Conservation (phyloP, 2,888 invertebrate species). For the Hypolimnas misippus region DNA sequence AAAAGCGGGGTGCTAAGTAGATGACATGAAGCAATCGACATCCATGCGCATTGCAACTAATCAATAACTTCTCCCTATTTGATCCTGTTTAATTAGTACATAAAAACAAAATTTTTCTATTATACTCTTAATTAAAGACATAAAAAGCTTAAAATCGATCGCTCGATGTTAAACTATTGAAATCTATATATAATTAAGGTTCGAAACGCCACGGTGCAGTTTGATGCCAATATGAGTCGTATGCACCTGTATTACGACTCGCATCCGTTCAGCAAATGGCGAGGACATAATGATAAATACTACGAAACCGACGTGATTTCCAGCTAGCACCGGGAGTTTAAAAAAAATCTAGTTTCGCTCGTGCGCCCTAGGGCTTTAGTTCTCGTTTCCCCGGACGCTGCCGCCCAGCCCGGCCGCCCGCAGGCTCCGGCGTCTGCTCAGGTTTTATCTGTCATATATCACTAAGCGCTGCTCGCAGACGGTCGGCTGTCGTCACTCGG, state of each 20-base stretch:
- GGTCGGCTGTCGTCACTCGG: conserved; percentile 7
- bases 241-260: conserved; percentile 1
- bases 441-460: conserved; percentile 20
- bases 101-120: not conserved
- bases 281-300: not conserved
- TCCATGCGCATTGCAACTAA: conserved; percentile 33
- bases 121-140: not conserved
- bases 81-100: conserved; percentile 5
- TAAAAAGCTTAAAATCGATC: not conserved
- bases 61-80: conserved; percentile 20
- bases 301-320: not conserved
- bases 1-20: not conserved
- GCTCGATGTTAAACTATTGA: no score
- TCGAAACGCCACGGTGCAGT: no score
- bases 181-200: no score
- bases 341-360: conserved; percentile 15
- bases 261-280: not conserved
- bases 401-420: conserved; percentile 15
- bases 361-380: conserved; percentile 29
- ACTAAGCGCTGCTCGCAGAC: conserved; percentile 10
- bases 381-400: conserved; percentile 10
- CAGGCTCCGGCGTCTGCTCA: conserved; percentile 11
- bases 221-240: not conserved
- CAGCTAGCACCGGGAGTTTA: conserved; percentile 6
- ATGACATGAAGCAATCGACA: conserved; percentile 17